Evolutionary conservation across 2,113 vertebrate genomes (phyloP).

Genomic region (Hiodon tergisus): DNA sequence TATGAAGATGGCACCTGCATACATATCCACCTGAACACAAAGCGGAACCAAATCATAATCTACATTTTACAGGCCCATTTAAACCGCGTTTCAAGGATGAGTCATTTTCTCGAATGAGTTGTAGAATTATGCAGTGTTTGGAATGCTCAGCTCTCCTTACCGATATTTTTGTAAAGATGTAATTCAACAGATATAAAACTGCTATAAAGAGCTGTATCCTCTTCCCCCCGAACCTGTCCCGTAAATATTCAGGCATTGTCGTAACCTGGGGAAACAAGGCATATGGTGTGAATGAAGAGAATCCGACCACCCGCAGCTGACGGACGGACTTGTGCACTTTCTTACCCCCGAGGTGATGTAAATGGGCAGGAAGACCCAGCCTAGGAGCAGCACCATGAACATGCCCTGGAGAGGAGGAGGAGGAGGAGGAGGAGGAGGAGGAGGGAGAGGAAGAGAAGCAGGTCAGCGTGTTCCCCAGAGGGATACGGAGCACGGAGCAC

Average conservation of each 20-base stretch:
- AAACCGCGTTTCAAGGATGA: no score
- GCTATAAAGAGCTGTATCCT: conserved; percentile 83
- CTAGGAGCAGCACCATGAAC: conserved; percentile 78
- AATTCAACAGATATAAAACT: conserved; percentile 86
- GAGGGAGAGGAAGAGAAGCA: no score
- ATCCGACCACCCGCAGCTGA: background rate
- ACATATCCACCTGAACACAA: conserved; percentile 86
- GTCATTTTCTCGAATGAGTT: no score
- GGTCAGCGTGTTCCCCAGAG: no score
- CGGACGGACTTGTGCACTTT: background rate
- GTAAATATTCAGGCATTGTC: conserved; percentile 92
- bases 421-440: background rate
- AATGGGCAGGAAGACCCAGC: conserved; percentile 93
- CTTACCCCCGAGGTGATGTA: conserved; percentile 87
- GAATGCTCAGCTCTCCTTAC: conserved; percentile 58
- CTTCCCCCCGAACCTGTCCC: conserved; percentile 79
- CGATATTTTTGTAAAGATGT: conserved; percentile 98
- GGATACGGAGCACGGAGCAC: no score
- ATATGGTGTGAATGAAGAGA: background rate
- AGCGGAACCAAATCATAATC: background rate
- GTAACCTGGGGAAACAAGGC: conserved; percentile 67
- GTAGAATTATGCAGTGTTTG: no score
- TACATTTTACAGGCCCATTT: no score
- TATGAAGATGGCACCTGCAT: conserved; percentile 91
- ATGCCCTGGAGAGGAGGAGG: conserved; percentile 67